Evolutionary conservation across 1,140 invertebrate species (phyloP).

Genomic region (Thaumatotibia leucotreta): DNA sequence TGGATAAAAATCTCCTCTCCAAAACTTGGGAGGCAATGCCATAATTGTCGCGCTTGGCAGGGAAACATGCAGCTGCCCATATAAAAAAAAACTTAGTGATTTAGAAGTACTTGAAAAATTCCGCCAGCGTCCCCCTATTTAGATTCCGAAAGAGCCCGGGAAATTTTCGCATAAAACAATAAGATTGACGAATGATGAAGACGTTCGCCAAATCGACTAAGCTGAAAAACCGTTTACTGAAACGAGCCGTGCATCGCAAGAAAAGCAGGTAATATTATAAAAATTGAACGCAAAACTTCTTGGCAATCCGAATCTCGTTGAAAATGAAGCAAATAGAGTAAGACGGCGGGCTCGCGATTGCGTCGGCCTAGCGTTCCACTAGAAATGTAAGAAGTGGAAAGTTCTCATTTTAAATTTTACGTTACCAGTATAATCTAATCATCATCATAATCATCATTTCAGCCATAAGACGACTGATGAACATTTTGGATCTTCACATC

Average conservation of each 20-base stretch:
- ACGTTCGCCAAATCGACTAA: constrained; percentile 24
- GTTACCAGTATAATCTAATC: not conserved
- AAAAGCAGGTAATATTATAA: constrained; percentile 30
- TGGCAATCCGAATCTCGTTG: constrained; percentile 46
- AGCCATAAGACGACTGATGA: too few species aligned
- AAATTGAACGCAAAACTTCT: constrained; percentile 46
- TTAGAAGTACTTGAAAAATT: not conserved
- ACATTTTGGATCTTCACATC: too few species aligned
- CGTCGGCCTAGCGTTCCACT: constrained; percentile 35
- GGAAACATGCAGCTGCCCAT: too few species aligned
- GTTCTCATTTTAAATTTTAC: constrained; percentile 48
- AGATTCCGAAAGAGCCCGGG: not conserved
- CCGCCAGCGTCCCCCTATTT: not conserved
- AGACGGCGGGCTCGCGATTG: constrained; percentile 32
- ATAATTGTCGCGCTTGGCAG: too few species aligned
- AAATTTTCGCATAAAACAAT: constrained; percentile 19
- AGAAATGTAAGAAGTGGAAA: constrained; percentile 38
- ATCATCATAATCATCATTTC: too few species aligned
- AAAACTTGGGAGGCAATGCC: too few species aligned
- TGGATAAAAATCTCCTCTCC: too few species aligned
- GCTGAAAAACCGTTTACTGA: constrained; percentile 26
- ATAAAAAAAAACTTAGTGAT: not conserved
- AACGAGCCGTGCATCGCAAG: constrained; percentile 22
- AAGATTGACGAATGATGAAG: constrained; percentile 15
- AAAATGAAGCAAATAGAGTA: constrained; percentile 51